Evolutionary conservation across 2,888 invertebrate genomes (phyloP), one percentile per base, ranked within the genome.

Genomic region (Glyphotaelius pellucidus): DNA sequence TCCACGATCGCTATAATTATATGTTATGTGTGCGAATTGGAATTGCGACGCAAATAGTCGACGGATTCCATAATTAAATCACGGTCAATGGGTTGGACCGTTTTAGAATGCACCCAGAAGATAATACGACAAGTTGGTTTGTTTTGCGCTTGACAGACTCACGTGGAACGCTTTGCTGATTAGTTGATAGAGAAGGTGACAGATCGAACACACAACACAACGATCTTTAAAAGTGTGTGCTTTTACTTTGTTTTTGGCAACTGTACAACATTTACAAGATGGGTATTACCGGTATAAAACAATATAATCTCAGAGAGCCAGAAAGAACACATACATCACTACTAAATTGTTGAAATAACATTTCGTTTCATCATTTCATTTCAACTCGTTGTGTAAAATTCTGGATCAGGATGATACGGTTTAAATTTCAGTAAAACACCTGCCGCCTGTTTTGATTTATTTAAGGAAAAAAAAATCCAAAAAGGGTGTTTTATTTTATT

Each of bases 71-170:
- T 83, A 83, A 67, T n/a, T 52, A 32, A 83, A 80, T 52, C 90
- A 90, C 83, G 81, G 90, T 47, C 83, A 90, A 83, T 52, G 90
- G 42, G 89, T 80, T 87, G 87, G 87, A 67, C 87, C 15, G 87
- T 67, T 15, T 67, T 87, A 87, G 87, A 87, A 67, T 52, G 87
- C 87, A 86, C 15, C 31, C 12, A 12, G n/a, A 42, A 30, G 5
- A 86, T 42, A 35, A 38, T 11, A 83, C 19, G 83, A 14, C 35
- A 35, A 25, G 35, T 47, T 47, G 14, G 35, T n/a, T 86, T 42
- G 47, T 38, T 35, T 42, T n/a, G 85, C 25, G 47, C 38, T 86
- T 86, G 85, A 1, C 47, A 86, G 30, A 86, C 30, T 30, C 85
- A 86, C 85, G 85, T 30, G 85, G 85, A 38, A n/a, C 15, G 47